Percentiles rank a stretch among this genome's conserved stretches.
Evolutionary conservation across 2,888 invertebrate genomes (phyloP).

Genomic region (Phytoseiulus persimilis): DNA sequence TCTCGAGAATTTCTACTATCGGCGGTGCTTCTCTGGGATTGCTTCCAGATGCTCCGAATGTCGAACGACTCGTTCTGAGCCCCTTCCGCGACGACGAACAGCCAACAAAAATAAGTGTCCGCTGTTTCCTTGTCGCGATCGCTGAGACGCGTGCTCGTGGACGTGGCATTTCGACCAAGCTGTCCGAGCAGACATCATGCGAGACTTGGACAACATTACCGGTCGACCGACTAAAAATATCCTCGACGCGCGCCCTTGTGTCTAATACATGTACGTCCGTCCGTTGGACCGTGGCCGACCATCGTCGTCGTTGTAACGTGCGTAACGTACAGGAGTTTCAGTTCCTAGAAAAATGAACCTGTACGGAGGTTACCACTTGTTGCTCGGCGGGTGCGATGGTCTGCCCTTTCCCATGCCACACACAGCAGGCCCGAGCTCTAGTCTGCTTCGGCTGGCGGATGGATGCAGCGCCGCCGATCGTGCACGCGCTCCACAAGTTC

Average conservation of each 20-base stretch:
- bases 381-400: neutral
- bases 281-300: neutral
- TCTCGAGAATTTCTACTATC: neutral
- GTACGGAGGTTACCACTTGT: constrained; percentile 34
- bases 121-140: neutral
- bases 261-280: neutral
- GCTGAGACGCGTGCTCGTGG: neutral
- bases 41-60: neutral
- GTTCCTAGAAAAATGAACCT: constrained; percentile 37
- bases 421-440: neutral
- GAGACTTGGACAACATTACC: neutral
- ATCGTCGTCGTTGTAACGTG: neutral
- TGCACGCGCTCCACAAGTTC: neutral
- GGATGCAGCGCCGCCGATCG: neutral
- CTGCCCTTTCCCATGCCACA: neutral
- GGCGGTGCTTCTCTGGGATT: neutral
- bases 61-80: neutral
- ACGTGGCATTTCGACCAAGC: neutral
- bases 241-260: neutral
- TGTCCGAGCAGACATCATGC: neutral
- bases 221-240: neutral
- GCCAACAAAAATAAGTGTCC: neutral
- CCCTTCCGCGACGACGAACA: neutral
- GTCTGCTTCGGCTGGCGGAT: neutral
- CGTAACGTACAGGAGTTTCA: neutral